Conservation (phyloP, 2,888 invertebrate species). For the Podotricha telesiphe region DNA sequence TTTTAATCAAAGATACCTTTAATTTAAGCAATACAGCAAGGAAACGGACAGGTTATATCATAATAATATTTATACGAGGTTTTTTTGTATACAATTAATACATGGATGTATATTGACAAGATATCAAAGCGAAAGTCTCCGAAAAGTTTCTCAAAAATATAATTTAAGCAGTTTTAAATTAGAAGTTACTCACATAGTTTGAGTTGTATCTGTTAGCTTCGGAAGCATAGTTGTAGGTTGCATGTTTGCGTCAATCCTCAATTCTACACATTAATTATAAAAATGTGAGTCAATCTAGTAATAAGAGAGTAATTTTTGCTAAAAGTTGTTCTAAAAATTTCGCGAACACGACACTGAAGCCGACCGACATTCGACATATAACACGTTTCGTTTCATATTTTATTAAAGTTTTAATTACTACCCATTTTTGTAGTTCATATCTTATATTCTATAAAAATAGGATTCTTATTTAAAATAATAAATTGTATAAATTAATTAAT, state of each 20-base stretch:
- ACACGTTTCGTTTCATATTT: constrained; percentile 28
- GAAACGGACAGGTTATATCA: constrained; percentile 42
- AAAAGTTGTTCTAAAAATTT: constrained; percentile 59
- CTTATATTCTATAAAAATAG: not conserved
- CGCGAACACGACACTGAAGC: constrained; percentile 64
- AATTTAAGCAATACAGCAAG: not conserved
- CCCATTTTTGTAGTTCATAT: not conserved
- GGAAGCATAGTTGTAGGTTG: constrained; percentile 75
- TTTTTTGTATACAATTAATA: not conserved
- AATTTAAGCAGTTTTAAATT: constrained; percentile 33
- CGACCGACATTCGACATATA: constrained; percentile 65
- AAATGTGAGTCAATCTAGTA: constrained; percentile 49
- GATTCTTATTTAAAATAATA: not conserved
- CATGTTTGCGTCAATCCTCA: constrained; percentile 60
- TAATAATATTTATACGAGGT: not conserved
- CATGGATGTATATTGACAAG: not conserved
- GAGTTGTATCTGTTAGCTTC: constrained; percentile 73
- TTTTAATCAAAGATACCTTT: not conserved
- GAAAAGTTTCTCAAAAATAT: constrained; percentile 22
- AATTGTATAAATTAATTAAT: not conserved
- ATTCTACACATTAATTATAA: constrained; percentile 67
- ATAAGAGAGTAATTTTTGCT: constrained; percentile 55
- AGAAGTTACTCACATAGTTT: constrained; percentile 75
- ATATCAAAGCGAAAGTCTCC: not conserved
- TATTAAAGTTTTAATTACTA: not conserved